Percentiles rank a stretch among this genome's conserved stretches.
Evolutionary conservation across 2,797 vertebrate species (phyloP).

Genomic region (Rhodeus uyekii): DNA sequence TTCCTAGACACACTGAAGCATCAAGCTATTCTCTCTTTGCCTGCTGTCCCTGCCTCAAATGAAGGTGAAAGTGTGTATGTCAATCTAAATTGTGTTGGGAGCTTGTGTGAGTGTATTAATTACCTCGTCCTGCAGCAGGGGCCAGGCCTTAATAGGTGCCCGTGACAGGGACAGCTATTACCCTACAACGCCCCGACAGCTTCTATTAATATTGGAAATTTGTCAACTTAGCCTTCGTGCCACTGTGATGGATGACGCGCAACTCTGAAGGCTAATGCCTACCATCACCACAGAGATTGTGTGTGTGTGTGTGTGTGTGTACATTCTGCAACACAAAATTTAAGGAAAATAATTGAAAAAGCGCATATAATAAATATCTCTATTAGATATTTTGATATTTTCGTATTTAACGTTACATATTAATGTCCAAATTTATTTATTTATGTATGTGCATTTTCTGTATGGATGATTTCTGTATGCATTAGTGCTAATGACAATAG

Average conservation of each 20-base stretch:
- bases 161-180: constrained; percentile 81
- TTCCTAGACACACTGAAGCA: background rate
- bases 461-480: too few species aligned
- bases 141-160: constrained; percentile 73
- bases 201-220: constrained; percentile 79
- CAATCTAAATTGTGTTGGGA: constrained; percentile 44
- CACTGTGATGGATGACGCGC: constrained; percentile 64
- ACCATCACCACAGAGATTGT: constrained; percentile 2
- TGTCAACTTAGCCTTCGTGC: constrained; percentile 77
- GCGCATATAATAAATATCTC: too few species aligned
- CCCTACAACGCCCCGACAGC: constrained; percentile 76
- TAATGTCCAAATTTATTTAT: background rate
- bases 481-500: too few species aligned
- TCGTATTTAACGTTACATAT: background rate
- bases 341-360: too few species aligned
- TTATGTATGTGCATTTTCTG: too few species aligned
- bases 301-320: background rate
- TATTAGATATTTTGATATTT: too few species aligned
- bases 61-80: constrained; percentile 31
- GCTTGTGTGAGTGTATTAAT: constrained; percentile 81
- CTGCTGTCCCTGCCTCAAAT: background rate
- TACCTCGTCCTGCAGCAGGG: constrained; percentile 70
- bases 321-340: too few species aligned
- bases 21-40: background rate
- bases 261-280: constrained; percentile 62